Evolutionary conservation across 2,113 vertebrate genomes (phyloP), one percentile per base, ranked within the genome.

Genomic region (Rhinoptilus africanus): DNA sequence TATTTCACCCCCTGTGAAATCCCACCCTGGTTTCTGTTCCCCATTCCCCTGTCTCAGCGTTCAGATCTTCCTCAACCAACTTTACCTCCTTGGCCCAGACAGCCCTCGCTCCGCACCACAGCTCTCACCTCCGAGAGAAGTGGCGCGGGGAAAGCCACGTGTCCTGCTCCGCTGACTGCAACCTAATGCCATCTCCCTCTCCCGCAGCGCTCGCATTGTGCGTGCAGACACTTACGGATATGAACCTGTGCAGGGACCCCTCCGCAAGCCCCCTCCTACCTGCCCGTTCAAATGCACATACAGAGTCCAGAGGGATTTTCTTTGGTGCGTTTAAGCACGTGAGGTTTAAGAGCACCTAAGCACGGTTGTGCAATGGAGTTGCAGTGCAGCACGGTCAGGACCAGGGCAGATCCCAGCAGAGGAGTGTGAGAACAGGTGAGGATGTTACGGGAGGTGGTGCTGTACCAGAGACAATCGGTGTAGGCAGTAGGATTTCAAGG

Each of bases 161-260:
- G 50, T 88, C 26, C 41, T 0, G 1, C 34, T 77, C 23, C 14
- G 1, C 41, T 48, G 57, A 6, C 47, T 37, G 73, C 43, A 78
- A 32, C 62, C 14, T 28, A 48, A 81, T 6, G 51, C 27, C 2
- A 1, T 43, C 68, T 72, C 59, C 68, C n/a, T 35, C 59, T 84
- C 47, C 59, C 1, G 0, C n/a, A 53, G n/a, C 0, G 0, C 41
- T 60, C 0, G 0, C 32, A 34, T 30, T 89, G 37, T 27, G 48
- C 37, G 23, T 1, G 2, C 34, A 39, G 63, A 74, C 28, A 30
- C 27, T 59, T 37, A 30, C 0, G 0, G 64, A 10, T 56, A 81
- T 12, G 34, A 30, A 14, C 1, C 1, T 24, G 20, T 3, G 4
- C 10, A 12, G 21, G 39, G 60, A 64, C 23, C 3, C 13, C 20